Conservation (phyloP, 2,797 vertebrate species). For the Carcharodon carcharias region DNA sequence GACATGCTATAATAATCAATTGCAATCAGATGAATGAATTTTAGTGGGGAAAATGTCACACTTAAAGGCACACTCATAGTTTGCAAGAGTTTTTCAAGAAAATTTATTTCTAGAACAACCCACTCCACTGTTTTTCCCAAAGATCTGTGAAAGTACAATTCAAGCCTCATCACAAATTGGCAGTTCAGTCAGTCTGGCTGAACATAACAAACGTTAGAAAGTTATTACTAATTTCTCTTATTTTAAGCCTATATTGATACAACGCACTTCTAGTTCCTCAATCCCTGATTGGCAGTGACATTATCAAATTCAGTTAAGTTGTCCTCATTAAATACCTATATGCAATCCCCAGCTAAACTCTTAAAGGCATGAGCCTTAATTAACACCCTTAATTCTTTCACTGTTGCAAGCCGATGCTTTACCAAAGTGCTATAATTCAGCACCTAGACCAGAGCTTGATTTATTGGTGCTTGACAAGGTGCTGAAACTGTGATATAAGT, state of each 20-base stretch:
- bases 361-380: not conserved
- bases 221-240: not conserved
- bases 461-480: not conserved
- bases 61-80: not conserved
- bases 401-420: not conserved
- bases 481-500: not conserved
- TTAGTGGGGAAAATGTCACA: not conserved
- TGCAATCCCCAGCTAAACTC: not conserved
- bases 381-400: not conserved
- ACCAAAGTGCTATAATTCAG: not conserved
- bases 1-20: not conserved
- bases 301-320: not conserved
- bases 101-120: not conserved
- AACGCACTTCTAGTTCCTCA: not conserved
- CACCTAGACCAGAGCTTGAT: not conserved
- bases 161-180: not conserved
- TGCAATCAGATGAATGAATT: not conserved
- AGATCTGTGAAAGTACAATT: not conserved
- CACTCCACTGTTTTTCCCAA: not conserved
- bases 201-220: not conserved
- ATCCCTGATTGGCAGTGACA: not conserved
- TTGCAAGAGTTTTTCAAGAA: not conserved
- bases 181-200: not conserved
- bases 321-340: not conserved
- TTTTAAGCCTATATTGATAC: not conserved